Evolutionary conservation across 2,888 invertebrate genomes (phyloP).

Genomic region (Hymenopus coronatus): DNA sequence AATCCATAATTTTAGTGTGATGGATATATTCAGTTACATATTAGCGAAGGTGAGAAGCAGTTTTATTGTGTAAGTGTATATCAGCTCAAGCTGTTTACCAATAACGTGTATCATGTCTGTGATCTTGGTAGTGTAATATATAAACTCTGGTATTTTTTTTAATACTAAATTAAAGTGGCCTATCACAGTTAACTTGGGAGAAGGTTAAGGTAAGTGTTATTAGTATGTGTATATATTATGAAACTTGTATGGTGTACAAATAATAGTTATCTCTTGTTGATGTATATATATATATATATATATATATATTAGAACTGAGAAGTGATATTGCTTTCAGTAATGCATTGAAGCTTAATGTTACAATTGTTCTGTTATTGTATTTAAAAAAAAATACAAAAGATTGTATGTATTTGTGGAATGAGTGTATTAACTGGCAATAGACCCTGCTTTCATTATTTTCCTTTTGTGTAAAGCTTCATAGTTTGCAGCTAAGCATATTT

Average conservation of each 20-base stretch:
- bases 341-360: neutral
- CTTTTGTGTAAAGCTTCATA: neutral
- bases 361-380: neutral
- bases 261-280: neutral
- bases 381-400: neutral
- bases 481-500: neutral
- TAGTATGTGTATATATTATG: neutral
- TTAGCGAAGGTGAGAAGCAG: neutral
- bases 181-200: neutral
- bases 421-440: neutral
- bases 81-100: neutral
- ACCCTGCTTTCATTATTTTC: neutral
- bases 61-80: neutral
- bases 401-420: neutral
- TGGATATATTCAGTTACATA: neutral
- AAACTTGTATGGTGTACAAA: neutral
- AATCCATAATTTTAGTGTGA: neutral
- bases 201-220: neutral
- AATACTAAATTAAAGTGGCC: neutral
- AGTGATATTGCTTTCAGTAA: neutral
- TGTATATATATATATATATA: neutral
- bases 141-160: neutral
- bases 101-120: neutral
- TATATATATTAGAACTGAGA: neutral
- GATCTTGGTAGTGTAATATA: neutral